A percentile compares a stretch with the other conserved stretches of the same genome.
phyloP scores from a whole-genome alignment of 2,113 vertebrate species.

The Neopipo cinnamomea region DNA sequence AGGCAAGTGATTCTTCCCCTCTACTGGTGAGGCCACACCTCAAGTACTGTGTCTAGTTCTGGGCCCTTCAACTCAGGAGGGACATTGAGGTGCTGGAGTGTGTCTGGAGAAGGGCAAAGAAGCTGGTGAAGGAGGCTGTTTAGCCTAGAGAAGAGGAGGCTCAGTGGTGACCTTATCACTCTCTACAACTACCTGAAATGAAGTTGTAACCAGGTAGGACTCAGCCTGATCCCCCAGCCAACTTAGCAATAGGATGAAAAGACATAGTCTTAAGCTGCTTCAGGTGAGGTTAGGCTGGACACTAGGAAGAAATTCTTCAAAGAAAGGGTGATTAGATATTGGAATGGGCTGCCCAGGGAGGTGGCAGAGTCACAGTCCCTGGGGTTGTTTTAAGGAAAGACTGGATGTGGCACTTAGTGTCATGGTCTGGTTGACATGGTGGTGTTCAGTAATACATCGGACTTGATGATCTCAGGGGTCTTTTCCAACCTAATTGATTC shows the following conservation, averaged over 20 bases:
- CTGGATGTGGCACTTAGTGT: neutral
- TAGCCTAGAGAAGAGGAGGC: neutral
- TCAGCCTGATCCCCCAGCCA: neutral
- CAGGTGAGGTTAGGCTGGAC: neutral
- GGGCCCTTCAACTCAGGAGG: neutral
- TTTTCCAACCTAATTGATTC: neutral
- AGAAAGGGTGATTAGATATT: neutral
- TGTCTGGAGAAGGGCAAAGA: neutral
- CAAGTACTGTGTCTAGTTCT: no score
- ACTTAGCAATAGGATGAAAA: neutral
- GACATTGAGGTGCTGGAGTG: neutral
- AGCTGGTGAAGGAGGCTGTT: neutral
- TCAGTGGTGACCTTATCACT: neutral
- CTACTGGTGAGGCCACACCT: neutral
- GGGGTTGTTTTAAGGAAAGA: neutral
- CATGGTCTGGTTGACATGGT: neutral
- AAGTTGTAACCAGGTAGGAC: rapidly evolving
- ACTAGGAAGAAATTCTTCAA: neutral
- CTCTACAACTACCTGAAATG: neutral
- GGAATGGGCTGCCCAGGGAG: neutral
- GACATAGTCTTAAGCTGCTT: neutral
- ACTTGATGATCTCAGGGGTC: neutral
- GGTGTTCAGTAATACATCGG: neutral
- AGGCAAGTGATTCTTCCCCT: neutral
- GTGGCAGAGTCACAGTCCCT: neutral